Percentiles rank a stretch among this genome's conserved stretches.
Conservation (phyloP, 2,113 vertebrate species). For the Thunnus thynnus region DNA sequence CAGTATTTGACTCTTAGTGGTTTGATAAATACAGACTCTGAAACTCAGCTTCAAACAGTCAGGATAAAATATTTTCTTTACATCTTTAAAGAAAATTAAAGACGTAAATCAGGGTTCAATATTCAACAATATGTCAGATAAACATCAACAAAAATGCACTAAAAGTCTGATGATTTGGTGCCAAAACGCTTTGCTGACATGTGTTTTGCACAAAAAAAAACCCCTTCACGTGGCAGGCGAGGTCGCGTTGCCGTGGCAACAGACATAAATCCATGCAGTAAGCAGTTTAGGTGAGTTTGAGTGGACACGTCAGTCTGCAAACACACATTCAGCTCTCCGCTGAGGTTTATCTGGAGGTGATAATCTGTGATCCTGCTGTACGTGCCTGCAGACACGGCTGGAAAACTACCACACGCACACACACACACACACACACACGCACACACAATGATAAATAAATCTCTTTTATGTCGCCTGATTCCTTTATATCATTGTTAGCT, state of each 20-base stretch:
- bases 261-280: background rate
- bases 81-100: too few species aligned
- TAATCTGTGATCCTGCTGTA: slow-evolving; percentile 48
- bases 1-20: too few species aligned
- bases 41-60: too few species aligned
- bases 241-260: background rate
- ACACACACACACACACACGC: background rate
- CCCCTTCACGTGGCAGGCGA: too few species aligned
- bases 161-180: too few species aligned
- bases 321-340: background rate
- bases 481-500: slow-evolving; percentile 8
- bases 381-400: slow-evolving; percentile 39
- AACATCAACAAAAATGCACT: too few species aligned
- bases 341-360: slow-evolving; percentile 45
- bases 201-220: too few species aligned
- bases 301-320: background rate
- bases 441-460: background rate
- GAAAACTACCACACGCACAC: slow-evolving; percentile 18
- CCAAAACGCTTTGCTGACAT: background rate
- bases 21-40: too few species aligned
- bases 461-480: too few species aligned
- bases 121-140: too few species aligned
- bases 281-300: background rate
- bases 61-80: too few species aligned
- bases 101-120: too few species aligned